phyloP scores from a whole-genome alignment of 1,140 invertebrate genomes.

The Scaptomyza graminum region DNA sequence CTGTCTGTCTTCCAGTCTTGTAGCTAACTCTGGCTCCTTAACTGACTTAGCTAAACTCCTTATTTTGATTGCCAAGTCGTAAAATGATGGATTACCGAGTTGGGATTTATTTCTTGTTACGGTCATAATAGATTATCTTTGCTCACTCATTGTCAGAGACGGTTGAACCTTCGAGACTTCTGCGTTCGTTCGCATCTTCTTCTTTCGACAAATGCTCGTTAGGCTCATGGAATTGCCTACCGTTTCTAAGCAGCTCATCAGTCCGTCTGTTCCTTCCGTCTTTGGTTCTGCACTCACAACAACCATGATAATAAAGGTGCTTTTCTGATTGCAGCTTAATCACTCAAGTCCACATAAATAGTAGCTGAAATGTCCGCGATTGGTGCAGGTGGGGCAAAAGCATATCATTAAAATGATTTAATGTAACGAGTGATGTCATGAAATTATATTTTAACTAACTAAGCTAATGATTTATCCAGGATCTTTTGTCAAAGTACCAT shows the following conservation, averaged over 20 bases:
- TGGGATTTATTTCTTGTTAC: constrained; percentile 78
- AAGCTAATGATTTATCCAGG: constrained; percentile 15
- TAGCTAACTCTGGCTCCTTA: constrained; percentile 20
- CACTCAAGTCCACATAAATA: constrained; percentile 9
- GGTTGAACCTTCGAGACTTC: constrained; percentile 17
- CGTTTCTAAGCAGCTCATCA: constrained; percentile 43
- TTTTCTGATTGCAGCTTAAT: constrained; percentile 33
- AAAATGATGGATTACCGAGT: constrained; percentile 80
- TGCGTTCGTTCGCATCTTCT: constrained; percentile 35
- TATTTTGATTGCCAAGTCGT: constrained; percentile 77
- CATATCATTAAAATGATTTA: constrained; percentile 42
- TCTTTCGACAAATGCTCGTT: constrained; percentile 61
- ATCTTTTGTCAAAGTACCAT: no score
- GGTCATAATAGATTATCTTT: constrained; percentile 80
- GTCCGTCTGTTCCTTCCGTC: not conserved
- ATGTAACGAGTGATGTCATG: constrained; percentile 33
- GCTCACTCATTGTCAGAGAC: constrained; percentile 75
- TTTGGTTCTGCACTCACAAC: constrained; percentile 4
- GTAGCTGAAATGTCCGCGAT: not conserved
- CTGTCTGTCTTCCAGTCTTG: not conserved
- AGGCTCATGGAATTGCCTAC: constrained; percentile 46
- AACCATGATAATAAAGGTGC: constrained; percentile 18
- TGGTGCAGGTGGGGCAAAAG: not conserved
- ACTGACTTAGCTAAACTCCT: constrained; percentile 72
- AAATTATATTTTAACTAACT: constrained; percentile 32